phyloP scores from a whole-genome alignment of 2,888 invertebrate species.

The Caenorhabditis virilis region DNA sequence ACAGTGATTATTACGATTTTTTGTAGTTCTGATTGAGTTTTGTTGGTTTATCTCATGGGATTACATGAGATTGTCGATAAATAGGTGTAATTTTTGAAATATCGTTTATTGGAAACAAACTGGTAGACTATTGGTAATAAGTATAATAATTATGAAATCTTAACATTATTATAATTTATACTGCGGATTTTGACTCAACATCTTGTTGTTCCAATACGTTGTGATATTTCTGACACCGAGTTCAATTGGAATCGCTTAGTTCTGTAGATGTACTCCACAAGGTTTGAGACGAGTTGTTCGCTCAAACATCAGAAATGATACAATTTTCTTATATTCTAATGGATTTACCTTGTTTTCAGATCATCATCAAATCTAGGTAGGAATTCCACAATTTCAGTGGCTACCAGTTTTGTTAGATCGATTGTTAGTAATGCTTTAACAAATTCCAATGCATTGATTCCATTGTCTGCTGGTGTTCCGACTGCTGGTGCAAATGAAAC shows the following conservation, averaged over 20 bases:
- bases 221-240: conserved; percentile 22
- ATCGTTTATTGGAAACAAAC: too few relatives aligned
- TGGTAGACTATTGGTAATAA: too few relatives aligned
- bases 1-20: too few relatives aligned
- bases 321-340: background rate
- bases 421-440: conserved; percentile 54
- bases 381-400: conserved; percentile 63
- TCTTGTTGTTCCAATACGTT: conserved; percentile 16
- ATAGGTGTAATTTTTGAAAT: too few relatives aligned
- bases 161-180: too few relatives aligned
- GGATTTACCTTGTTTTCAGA: conserved; percentile 40
- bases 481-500: conserved; percentile 59
- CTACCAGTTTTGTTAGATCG: conserved; percentile 53
- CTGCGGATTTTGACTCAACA: too few relatives aligned
- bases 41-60: too few relatives aligned
- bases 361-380: conserved; percentile 54
- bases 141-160: too few relatives aligned
- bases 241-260: conserved; percentile 52
- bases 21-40: too few relatives aligned
- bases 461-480: conserved; percentile 57
- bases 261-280: conserved; percentile 58
- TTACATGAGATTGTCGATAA: too few relatives aligned
- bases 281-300: conserved; percentile 54
- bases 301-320: conserved; percentile 28
- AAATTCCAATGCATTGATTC: conserved; percentile 60